Evolutionary conservation across 2,797 vertebrate genomes (phyloP).

Genomic region (Oreochromis mossambicus): DNA sequence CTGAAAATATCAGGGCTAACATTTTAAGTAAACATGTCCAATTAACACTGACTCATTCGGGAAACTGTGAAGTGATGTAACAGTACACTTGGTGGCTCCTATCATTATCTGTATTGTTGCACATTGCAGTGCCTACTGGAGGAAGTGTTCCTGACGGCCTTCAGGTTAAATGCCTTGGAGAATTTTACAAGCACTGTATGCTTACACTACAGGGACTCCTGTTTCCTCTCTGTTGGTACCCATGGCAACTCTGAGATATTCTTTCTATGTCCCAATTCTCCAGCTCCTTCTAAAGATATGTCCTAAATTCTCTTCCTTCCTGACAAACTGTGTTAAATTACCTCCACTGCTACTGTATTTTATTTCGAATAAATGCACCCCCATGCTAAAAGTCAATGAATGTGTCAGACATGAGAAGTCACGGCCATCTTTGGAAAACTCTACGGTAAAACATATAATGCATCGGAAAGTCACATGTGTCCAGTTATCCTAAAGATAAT

Average conservation of each 20-base stretch:
- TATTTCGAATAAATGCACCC: background rate
- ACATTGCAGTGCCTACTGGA: background rate
- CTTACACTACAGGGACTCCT: slow-evolving; percentile 33
- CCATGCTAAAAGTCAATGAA: background rate
- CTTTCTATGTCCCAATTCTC: slow-evolving; percentile 52
- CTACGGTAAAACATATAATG: background rate
- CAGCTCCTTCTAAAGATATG: slow-evolving; percentile 39
- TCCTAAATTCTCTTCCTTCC: slow-evolving; percentile 46
- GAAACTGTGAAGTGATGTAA: background rate
- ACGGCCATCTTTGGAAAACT: background rate
- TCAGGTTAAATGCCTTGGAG: slow-evolving; percentile 48
- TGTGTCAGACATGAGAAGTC: background rate
- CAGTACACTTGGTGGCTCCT: background rate
- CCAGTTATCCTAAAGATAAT: background rate
- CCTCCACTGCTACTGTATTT: background rate
- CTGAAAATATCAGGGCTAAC: background rate
- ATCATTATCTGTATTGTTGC: background rate
- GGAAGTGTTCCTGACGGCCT: slow-evolving; percentile 5
- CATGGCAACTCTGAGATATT: slow-evolving; percentile 51
- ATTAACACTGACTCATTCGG: background rate
- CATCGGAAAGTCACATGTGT: background rate
- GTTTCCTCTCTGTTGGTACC: slow-evolving; percentile 35
- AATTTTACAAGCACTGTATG: slow-evolving; percentile 28
- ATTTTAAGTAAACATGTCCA: background rate
- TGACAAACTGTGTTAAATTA: slow-evolving; percentile 40